A percentile compares a stretch with the other conserved stretches of the same genome.
Evolutionary conservation across 2,888 invertebrate genomes (phyloP).

Genomic region (Himalopsyche tibetana): DNA sequence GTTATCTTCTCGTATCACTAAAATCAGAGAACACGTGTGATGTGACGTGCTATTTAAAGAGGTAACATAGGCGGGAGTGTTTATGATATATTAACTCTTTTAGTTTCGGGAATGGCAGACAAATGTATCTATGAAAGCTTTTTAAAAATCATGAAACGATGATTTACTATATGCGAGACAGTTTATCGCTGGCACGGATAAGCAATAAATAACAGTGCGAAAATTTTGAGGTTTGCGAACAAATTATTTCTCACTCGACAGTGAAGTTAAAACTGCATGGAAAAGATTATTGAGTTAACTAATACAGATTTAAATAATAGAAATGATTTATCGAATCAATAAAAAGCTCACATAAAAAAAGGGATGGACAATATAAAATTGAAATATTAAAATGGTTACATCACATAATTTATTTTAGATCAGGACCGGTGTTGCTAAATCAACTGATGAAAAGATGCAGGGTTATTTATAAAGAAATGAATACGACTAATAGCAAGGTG

Average conservation of each 20-base stretch:
- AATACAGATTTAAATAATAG: too few relatives aligned
- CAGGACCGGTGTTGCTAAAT: too few relatives aligned
- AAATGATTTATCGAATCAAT: too few relatives aligned
- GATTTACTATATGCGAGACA: constrained; percentile 21
- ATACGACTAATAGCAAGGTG: too few relatives aligned
- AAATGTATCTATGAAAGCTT: constrained; percentile 37
- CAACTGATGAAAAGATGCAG: too few relatives aligned
- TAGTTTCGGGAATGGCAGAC: constrained; percentile 42
- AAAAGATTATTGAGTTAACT: too few relatives aligned
- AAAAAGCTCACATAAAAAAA: too few relatives aligned
- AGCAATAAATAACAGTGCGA: constrained; percentile 10
- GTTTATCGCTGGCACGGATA: constrained; percentile 38
- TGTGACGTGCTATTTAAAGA: constrained; percentile 40
- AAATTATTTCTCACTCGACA: background rate
- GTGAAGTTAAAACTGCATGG: background rate
- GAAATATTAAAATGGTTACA: too few relatives aligned
- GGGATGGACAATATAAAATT: too few relatives aligned
- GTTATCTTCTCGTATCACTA: background rate
- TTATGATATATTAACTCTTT: constrained; percentile 42
- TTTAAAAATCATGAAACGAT: constrained; percentile 36
- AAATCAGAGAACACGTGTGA: constrained; percentile 32
- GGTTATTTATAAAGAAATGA: too few relatives aligned
- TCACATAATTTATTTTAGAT: too few relatives aligned
- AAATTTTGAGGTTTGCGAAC: background rate
- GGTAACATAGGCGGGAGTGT: constrained; percentile 6